Base-by-base conservation (phyloP, 2,888 invertebrate genomes). In the Ommatoiulus sabulosus region DNA sequence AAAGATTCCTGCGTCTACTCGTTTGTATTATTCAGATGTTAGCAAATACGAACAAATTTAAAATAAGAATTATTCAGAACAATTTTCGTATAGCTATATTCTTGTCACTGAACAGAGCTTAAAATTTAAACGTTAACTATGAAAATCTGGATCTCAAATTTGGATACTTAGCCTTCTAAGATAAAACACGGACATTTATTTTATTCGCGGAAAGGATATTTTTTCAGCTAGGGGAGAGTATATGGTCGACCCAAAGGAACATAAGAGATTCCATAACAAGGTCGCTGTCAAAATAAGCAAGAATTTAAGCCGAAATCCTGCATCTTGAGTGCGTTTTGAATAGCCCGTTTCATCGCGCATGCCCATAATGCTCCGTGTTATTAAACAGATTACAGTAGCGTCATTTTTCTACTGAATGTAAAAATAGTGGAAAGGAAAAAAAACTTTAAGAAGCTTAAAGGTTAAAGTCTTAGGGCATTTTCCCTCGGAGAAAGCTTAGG, bases 391-490 rank as follows among this genome's bases (percentile, higher is more conserved):
- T 72, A 72, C 72, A 24, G 72, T 72, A 24, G 72, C 72, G 10
- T 72, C 72, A 72, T 72, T 72, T 72, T 72, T 24, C 20, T 24
- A 72, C 72, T 72, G 72, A 72, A 24, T 72, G 24, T 24, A 72
- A 72, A 72, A 72, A 72, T 72, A 20, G 20, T 72, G 24, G 24
- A 72, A n/a, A 24, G 72, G 72, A 24, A 72, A 72, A 46, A 46
- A 24, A 17, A 72, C 8, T 72, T 24, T 72, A 72, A 72, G 72
- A 72, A 72, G 72, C 72, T 72, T 72, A 72, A 72, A 72, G 72
- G 72, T 72, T 72, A 72, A 72, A 72, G 72, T 72, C 72, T 72
- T 72, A 72, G 72, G 72, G 24, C 72, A 72, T 72, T 72, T 72
- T 24, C 72, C 10, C 24, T 24, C 24, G 7, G 20, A 24, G 24